Base-by-base conservation (phyloP, 2,797 vertebrate genomes). In the Catostomus latipinnis region DNA sequence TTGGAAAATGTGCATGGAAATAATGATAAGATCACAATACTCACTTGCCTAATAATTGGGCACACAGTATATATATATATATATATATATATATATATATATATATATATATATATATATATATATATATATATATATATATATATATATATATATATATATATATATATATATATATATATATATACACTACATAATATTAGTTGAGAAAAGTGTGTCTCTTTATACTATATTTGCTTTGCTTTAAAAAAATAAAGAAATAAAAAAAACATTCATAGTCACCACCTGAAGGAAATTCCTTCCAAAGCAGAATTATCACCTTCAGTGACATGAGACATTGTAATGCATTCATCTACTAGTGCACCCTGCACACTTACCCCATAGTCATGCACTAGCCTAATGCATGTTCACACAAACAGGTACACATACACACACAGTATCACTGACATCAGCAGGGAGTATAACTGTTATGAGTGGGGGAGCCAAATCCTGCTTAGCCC, bases 401-500 rank as follows among this genome's bases (percentile, higher is more conserved):
- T 14, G 22, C 34, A 72, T 61, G 34, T 34, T 62, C 60, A 68
- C 68, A 71, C 69, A 78, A 14, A 62, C 53, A 50, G 5, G 8
- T 49, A 48, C 56, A 80, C 63, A 58, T 6, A 50, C 58, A 71
- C 49, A 43, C 49, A 49, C 43, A 61, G 50, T 14, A 65, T 56
- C 88, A 86, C 69, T 82, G 85, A 90, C 90, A 92, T 89, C 83
- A 88, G 89, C 88, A 60, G 78, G 74, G 76, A 87, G 83, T 91
- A 92, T 93, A 91, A 93, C 93, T 86, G 82, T 89, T 90, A 89
- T 91, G 88, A 90, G 89, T 84, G 88, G 74, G 71, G 87, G 87
- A 46, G 89, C 85, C 91, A 93, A 94, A 93, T 92, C 92, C 93
- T 87, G 89, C 92, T 94, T 93, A 94, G 91, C 85, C 84, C 84